Base-by-base conservation (phyloP, 2,888 invertebrate genomes). In the Achlya flavicornis region DNA sequence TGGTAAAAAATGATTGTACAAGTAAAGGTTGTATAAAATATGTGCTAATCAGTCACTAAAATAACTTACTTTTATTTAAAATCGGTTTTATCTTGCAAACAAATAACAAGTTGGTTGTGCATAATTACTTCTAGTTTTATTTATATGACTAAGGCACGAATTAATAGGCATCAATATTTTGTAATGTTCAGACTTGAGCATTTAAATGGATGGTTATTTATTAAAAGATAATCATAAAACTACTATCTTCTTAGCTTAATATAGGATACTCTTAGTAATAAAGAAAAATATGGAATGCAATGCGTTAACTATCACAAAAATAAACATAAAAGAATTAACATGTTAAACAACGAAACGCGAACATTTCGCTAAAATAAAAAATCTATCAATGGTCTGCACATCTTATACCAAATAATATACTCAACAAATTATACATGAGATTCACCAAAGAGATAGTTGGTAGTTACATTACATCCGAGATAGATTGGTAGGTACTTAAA, bases 401-500 rank as follows among this genome's bases (percentile, higher is more conserved):
- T 12, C 41, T 41, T 12, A 41, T 41, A 41, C 12, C 12, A 12
- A 41, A 58, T 32, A 41, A 58, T 32, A 11, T 58, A 26, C 32
- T 62, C 1, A 57, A 61, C 67, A 67, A 70, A 41, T 41, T 12
- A 12, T 12, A 41, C 11, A 68, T 70, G 65, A 67, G 61, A 64
- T 58, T 19, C 53, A 12, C 12, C 58, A 65, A 59, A 61, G 62
- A 63, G 64, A 62, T 35, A 35, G 35, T 35, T 35, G 35, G 26
- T 26, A 26, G 26, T 26, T 26, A 26, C 48, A 12, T 61, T 63
- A 64, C 53, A 64, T 48, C 58, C 63, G 33, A 46, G 16, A 48
- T 48, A 19, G 41, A 41, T 12, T 12, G 12, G 6, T 19, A 12
- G 41, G n/a, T 10, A 7, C 8, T 14, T n/a, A 8, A n/a, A n/a